Base-by-base conservation (phyloP, 2,888 invertebrate species). In the Eupithecia centaureata region DNA sequence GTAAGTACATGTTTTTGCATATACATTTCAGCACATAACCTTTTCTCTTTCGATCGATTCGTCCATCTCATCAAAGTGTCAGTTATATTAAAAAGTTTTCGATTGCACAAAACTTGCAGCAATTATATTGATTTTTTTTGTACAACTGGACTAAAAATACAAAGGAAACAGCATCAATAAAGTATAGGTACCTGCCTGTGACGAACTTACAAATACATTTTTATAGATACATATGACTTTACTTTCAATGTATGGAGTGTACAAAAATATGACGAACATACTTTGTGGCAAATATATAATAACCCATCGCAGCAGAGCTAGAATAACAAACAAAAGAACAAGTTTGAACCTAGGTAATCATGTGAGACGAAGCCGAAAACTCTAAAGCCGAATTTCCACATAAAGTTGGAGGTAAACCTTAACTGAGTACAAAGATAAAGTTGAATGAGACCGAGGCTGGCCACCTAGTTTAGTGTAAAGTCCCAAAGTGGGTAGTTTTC, bases 401-500 rank as follows among this genome's bases (percentile, higher is more conserved):
- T 57, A 69, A 60, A 54, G 5, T 60, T 63, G 28, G 28, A 22
- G 38, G 25, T 61, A 64, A 27, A 56, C 63, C 63, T 18, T 73
- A 77, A 75, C 72, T 73, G 73, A 72, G 72, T 74, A 69, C 70
- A 65, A 69, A 73, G 73, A 65, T 73, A 77, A 75, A 78, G 74
- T 77, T 76, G 75, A 78, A 76, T 78, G 72, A 67, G 69, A 67
- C 61, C 62, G 60, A 62, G 68, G 52, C 64, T 68, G 70, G 72
- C 65, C 74, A 73, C 71, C 76, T 71, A 65, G 68, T 72, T 72
- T 65, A 69, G 66, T 72, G 56, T 68, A 57, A 65, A 69, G 60
- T 69, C 72, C 63, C 72, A 52, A 69, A 71, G 68, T 64, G 63
- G 67, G 67, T 73, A 70, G 74, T 71, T 71, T 67, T 68, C 61